Conservation (phyloP, 2,113 vertebrate genomes). For the Cynoglossus semilaevis region DNA sequence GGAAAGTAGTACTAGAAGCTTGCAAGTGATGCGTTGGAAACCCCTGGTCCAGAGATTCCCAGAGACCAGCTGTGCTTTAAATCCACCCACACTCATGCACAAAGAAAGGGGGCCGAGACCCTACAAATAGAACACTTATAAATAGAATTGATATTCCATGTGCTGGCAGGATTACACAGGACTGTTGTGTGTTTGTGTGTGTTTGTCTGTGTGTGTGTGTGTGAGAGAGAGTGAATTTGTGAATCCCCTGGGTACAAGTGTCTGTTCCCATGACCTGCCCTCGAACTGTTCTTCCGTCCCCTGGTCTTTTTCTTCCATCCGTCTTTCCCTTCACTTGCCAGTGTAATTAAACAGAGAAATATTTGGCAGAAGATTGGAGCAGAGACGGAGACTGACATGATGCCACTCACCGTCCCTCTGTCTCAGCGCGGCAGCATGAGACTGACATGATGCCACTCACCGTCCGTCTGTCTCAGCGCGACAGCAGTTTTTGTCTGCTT, state of each 20-base stretch:
- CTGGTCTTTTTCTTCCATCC: slow-evolving; percentile 34
- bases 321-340: slow-evolving; percentile 45
- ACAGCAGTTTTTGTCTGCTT: too few species aligned
- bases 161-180: slow-evolving; percentile 47
- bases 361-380: slow-evolving; percentile 27
- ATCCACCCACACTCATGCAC: slow-evolving; percentile 31
- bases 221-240: slow-evolving; percentile 34
- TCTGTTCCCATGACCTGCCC: slow-evolving; percentile 73
- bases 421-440: background rate
- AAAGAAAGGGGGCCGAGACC: slow-evolving; percentile 44
- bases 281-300: slow-evolving; percentile 49
- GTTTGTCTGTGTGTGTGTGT: slow-evolving; percentile 38
- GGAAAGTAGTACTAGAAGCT: too few species aligned
- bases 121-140: slow-evolving; percentile 57
- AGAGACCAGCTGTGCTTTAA: slow-evolving; percentile 46
- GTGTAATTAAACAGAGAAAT: slow-evolving; percentile 50
- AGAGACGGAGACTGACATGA: slow-evolving; percentile 3
- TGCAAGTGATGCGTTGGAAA: too few species aligned
- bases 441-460: too few species aligned
- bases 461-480: slow-evolving; percentile 26
- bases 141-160: slow-evolving; percentile 61
- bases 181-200: slow-evolving; percentile 43
- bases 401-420: slow-evolving; percentile 26
- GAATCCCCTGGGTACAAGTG: slow-evolving; percentile 58
- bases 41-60: slow-evolving; percentile 56